A percentile compares a stretch with the other conserved stretches of the same genome.
phyloP scores from a whole-genome alignment of 2,113 vertebrate genomes.

The Microcebus tavaratra region DNA sequence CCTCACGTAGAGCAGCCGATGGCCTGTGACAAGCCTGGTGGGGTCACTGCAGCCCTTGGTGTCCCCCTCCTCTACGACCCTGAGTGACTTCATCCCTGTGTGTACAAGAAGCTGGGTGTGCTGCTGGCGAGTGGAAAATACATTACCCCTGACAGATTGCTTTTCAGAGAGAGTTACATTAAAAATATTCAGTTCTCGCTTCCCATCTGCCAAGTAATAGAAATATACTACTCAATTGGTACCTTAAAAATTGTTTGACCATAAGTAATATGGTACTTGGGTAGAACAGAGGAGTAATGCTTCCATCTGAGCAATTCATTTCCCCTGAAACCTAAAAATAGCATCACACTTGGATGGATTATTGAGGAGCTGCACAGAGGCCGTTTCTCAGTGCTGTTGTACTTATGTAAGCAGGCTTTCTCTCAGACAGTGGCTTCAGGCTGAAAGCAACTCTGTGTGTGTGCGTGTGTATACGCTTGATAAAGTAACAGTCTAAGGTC shows the following conservation, averaged over 20 bases:
- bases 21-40: not conserved
- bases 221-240: conserved; percentile 48
- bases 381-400: conserved; percentile 76
- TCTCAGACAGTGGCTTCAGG: conserved; percentile 62
- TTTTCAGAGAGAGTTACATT: conserved; percentile 24
- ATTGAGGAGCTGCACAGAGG: conserved; percentile 74
- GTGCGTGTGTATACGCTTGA: not conserved
- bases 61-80: not conserved
- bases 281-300: conserved; percentile 56
- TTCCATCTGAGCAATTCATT: conserved; percentile 76
- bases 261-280: conserved; percentile 64
- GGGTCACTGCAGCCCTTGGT: not conserved
- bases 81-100: not conserved
- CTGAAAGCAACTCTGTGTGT: conserved; percentile 49
- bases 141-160: conserved; percentile 19
- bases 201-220: conserved; percentile 48
- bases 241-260: conserved; percentile 7
- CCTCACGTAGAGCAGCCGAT: not conserved
- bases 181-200: conserved; percentile 14
- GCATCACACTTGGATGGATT: conserved; percentile 72
- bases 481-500: conserved; percentile 66
- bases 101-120: not conserved
- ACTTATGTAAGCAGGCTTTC: conserved; percentile 69
- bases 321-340: conserved; percentile 82
- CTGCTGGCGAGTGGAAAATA: not conserved